A percentile compares a stretch with the other conserved stretches of the same genome.
phyloP scores from a whole-genome alignment of 2,888 invertebrate genomes.

The Cosmia pyralina region DNA sequence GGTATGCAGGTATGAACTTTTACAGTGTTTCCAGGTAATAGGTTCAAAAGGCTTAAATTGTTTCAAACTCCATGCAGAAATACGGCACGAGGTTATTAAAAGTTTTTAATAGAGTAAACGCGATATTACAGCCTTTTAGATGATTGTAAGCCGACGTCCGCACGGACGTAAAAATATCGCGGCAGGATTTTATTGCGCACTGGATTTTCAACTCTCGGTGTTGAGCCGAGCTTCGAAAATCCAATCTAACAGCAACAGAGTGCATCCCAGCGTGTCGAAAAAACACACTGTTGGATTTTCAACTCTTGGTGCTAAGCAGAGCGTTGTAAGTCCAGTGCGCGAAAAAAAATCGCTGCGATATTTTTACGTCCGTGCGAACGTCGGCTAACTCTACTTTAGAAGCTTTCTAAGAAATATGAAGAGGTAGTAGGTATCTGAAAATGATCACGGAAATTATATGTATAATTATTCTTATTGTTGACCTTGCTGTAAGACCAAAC shows the following conservation, averaged over 20 bases:
- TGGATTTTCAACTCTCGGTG: no score
- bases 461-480: background rate
- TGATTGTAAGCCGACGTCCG: no score
- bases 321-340: no score
- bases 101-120: slow-evolving; percentile 35
- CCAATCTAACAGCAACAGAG: no score
- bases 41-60: slow-evolving; percentile 11
- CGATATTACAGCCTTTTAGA: slow-evolving; percentile 5
- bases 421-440: background rate
- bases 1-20: background rate
- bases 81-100: slow-evolving; percentile 35
- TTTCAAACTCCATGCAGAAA: slow-evolving; percentile 28
- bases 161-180: no score
- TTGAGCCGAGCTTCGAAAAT: no score
- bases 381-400: slow-evolving; percentile 8
- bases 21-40: background rate
- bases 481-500: background rate
- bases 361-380: no score
- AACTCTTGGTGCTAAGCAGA: no score
- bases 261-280: no score
- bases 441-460: background rate
- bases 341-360: no score
- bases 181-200: no score
- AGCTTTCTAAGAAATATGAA: slow-evolving; percentile 11
- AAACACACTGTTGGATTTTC: no score